phyloP scores from a whole-genome alignment of 2,888 invertebrate species.

The Cinara cedri region DNA sequence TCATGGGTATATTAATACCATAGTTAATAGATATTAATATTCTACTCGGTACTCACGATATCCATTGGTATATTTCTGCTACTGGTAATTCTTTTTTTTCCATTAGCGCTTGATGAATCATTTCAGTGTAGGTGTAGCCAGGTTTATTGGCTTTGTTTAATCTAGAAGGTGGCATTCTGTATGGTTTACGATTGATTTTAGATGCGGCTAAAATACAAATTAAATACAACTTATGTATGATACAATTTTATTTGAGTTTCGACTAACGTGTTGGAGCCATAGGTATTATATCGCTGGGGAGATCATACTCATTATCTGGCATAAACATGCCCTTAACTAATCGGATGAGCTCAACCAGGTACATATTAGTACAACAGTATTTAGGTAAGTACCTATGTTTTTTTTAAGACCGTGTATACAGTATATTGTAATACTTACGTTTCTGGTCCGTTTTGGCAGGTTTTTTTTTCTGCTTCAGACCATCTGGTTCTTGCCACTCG shows the following conservation, averaged over 20 bases:
- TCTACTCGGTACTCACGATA: constrained; percentile 92
- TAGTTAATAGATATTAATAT: no score
- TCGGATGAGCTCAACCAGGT: no score
- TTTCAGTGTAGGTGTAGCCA: constrained; percentile 87
- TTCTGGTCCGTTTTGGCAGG: constrained; percentile 14
- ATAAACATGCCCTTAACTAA: no score
- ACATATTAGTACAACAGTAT: no score
- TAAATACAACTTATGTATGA: no score
- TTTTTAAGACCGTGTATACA: no score
- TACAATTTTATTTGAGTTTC: no score
- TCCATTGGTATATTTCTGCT: constrained; percentile 91
- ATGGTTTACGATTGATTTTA: constrained; percentile 41
- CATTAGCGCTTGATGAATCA: constrained; percentile 84
- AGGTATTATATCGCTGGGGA: no score
- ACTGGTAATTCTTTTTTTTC: constrained; percentile 88
- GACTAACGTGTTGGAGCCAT: no score
- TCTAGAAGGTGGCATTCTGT: constrained; percentile 43
- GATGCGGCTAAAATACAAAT: constrained; percentile 28
- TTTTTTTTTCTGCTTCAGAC: constrained; percentile 30
- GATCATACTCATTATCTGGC: no score
- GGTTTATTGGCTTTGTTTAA: constrained; percentile 69
- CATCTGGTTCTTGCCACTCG: constrained; percentile 22
- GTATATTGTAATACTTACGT: constrained; percentile 16
- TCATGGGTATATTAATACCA: no score
- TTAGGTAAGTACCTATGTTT: no score